Evolutionary conservation across 2,113 vertebrate genomes (phyloP).

Genomic region (Lasiurus borealis): DNA sequence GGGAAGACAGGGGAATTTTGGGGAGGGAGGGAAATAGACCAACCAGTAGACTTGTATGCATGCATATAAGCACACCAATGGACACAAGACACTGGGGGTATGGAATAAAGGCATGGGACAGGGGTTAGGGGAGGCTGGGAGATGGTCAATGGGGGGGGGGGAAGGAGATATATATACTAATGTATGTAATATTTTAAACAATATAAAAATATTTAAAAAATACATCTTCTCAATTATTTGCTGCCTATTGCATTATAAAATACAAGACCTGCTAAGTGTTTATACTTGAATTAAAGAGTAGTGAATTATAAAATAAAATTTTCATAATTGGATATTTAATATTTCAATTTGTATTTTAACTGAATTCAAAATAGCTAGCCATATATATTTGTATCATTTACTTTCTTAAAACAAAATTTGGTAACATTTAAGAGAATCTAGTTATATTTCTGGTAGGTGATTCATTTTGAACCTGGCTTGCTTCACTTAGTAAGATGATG

Average conservation of each 20-base stretch:
- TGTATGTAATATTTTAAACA: no score
- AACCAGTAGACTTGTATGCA: no score
- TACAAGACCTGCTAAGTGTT: neutral
- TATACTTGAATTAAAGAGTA: conserved; percentile 22
- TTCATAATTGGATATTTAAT: neutral
- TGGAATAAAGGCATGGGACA: no score
- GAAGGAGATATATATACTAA: no score
- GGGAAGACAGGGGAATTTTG: no score
- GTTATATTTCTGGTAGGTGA: neutral
- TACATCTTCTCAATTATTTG: conserved; percentile 20
- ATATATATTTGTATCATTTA: neutral
- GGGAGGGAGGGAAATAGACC: no score
- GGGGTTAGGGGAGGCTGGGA: no score
- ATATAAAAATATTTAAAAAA: no score
- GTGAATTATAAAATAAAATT: neutral
- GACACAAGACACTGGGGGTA: no score
- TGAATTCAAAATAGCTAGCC: neutral
- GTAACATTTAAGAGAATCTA: neutral
- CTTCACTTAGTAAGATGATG: neutral
- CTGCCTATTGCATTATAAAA: neutral
- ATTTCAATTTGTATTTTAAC: neutral
- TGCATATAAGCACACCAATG: no score
- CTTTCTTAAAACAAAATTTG: conserved; percentile 40
- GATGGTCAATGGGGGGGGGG: no score
- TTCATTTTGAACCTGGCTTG: conserved; percentile 9